Percentiles rank a stretch among this genome's conserved stretches.
Evolutionary conservation across 2,113 vertebrate genomes (phyloP).

Genomic region (Xyliphius kryptos): DNA sequence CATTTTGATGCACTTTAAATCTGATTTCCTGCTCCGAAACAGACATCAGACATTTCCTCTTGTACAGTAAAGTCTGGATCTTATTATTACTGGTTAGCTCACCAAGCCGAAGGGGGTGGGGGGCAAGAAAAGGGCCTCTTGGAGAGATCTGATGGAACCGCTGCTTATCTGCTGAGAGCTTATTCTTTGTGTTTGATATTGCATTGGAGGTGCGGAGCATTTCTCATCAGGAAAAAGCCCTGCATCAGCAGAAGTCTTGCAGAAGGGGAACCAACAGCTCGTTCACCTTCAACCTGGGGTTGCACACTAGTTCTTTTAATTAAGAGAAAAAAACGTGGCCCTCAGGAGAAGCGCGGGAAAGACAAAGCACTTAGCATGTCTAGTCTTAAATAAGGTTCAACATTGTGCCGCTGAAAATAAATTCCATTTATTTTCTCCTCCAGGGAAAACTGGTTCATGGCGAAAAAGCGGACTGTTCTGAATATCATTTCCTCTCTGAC

Average conservation of each 20-base stretch:
- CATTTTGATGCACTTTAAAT: conserved; percentile 35
- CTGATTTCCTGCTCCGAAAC: conserved; percentile 27
- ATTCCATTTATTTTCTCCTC: conserved; percentile 60
- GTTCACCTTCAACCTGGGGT: conserved; percentile 16
- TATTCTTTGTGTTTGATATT: conserved; percentile 55
- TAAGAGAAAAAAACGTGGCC: conserved; percentile 51
- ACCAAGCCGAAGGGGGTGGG: conserved; percentile 40
- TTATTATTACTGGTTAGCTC: conserved; percentile 43
- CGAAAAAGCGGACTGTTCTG: conserved; percentile 55
- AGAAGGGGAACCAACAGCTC: conserved; percentile 12
- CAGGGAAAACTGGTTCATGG: conserved; percentile 55
- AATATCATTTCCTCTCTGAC: conserved; percentile 40
- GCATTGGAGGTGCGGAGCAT: conserved; percentile 55
- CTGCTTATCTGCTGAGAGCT: conserved; percentile 50
- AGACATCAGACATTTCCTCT: conserved; percentile 16
- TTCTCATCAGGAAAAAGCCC: conserved; percentile 57
- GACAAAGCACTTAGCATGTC: conserved; percentile 66
- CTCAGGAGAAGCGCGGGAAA: conserved; percentile 53
- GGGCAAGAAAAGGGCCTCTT: conserved; percentile 40
- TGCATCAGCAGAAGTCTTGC: conserved; percentile 59
- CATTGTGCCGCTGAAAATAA: conserved; percentile 64
- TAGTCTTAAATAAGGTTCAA: conserved; percentile 60
- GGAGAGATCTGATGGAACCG: conserved; percentile 32
- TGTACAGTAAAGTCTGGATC: conserved; percentile 24
- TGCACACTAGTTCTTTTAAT: conserved; percentile 56